Evolutionary conservation across 2,888 invertebrate species (phyloP).

Genomic region (Latrodectus hesperus): DNA sequence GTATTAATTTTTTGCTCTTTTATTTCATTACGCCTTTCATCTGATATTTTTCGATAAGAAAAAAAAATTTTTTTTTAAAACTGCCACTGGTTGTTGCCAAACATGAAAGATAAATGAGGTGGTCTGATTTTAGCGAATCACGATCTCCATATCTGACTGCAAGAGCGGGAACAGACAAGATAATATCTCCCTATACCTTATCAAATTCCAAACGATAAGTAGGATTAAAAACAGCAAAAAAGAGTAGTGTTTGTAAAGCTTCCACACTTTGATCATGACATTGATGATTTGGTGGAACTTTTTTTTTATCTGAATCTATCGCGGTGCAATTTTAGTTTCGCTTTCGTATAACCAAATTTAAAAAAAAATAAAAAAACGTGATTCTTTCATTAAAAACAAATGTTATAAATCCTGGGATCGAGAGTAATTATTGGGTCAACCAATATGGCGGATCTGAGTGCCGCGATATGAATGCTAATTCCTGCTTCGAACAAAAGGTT

Average conservation of each 20-base stretch:
- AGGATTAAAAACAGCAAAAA: neutral
- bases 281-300: neutral
- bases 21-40: neutral
- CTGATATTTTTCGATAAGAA: neutral
- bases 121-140: neutral
- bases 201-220: neutral
- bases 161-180: neutral
- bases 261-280: neutral
- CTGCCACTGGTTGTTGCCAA: neutral
- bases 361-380: neutral
- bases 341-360: neutral
- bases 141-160: slow-evolving; percentile 2
- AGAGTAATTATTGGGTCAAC: slow-evolving; percentile 5
- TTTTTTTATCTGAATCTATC: neutral
- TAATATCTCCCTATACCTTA: neutral
- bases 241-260: neutral
- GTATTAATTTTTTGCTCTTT: neutral
- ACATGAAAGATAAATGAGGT: neutral
- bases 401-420: slow-evolving; percentile 2
- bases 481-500: neutral
- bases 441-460: neutral
- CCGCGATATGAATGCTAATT: neutral
- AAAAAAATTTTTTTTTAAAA: neutral
- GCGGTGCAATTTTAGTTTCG: neutral
- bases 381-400: neutral